A percentile compares a stretch with the other conserved stretches of the same genome.
Evolutionary conservation across 2,888 invertebrate species (phyloP).

Genomic region (Prenolepis imparis): DNA sequence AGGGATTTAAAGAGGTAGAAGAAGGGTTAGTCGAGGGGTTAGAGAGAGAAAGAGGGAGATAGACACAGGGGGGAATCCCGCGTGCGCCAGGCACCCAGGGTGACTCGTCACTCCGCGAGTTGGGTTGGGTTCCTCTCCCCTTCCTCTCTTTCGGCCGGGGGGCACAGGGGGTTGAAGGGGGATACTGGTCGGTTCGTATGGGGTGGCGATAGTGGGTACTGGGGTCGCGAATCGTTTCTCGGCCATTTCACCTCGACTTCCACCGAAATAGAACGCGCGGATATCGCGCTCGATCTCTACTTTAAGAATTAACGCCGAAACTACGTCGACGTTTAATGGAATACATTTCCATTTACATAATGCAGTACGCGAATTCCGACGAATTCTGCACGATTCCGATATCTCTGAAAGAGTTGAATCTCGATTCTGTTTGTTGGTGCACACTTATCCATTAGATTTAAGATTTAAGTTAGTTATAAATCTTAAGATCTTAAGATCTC

Average conservation of each 20-base stretch:
- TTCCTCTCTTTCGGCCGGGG: neutral
- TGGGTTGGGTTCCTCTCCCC: conserved; percentile 74
- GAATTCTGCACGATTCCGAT: neutral
- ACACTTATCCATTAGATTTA: neutral
- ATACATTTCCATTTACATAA: too few species aligned
- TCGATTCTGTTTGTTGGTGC: conserved; percentile 7
- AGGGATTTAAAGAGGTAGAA: conserved; percentile 57
- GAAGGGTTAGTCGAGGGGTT: conserved; percentile 20
- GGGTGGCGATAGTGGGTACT: conserved; percentile 66
- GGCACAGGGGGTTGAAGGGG: neutral
- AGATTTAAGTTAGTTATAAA: too few species aligned
- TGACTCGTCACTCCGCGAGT: conserved; percentile 73
- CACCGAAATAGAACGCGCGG: conserved; percentile 74
- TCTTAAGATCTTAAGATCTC: neutral
- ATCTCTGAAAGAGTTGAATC: neutral
- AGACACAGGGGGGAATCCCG: conserved; percentile 72
- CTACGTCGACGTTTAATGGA: conserved; percentile 42
- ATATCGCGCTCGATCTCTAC: conserved; percentile 69
- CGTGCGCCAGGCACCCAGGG: conserved; percentile 76
- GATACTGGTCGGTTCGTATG: conserved; percentile 67
- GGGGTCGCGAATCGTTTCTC: conserved; percentile 78
- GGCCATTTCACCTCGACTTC: conserved; percentile 72
- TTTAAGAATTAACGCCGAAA: conserved; percentile 70
- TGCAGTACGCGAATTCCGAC: conserved; percentile 41
- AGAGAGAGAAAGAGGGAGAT: conserved; percentile 32